phyloP scores from a whole-genome alignment of 2,113 vertebrate genomes.

The Xyrauchen texanus region DNA sequence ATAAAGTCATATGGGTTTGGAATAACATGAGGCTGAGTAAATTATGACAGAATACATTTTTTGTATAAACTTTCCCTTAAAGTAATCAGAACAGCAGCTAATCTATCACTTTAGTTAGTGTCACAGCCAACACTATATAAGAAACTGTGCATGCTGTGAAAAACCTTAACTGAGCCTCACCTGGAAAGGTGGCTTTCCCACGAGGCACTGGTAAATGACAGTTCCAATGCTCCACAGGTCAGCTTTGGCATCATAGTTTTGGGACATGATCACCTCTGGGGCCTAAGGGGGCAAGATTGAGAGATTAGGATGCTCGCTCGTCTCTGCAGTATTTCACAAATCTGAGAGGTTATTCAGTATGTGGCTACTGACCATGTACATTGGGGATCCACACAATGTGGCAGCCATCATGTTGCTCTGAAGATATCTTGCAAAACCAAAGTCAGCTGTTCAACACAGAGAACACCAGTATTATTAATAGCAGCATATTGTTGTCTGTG shows the following conservation, averaged over 20 bases:
- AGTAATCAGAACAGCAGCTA: neutral
- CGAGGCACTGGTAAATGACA: constrained; percentile 95
- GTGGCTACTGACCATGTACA: constrained; percentile 92
- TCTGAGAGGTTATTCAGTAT: neutral
- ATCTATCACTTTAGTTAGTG: neutral
- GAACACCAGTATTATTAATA: constrained; percentile 44
- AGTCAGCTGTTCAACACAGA: constrained; percentile 84
- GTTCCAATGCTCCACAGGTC: constrained; percentile 98
- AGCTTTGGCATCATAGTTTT: constrained; percentile 95
- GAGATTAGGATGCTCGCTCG: neutral
- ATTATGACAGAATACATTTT: too few species aligned
- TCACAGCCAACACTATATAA: neutral
- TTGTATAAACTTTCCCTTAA: too few species aligned
- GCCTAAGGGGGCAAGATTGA: constrained; percentile 74
- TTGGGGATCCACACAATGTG: constrained; percentile 93
- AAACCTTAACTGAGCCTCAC: constrained; percentile 63
- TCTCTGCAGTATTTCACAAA: neutral
- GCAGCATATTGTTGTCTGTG: constrained; percentile 34
- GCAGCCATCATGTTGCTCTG: constrained; percentile 99
- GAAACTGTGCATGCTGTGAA: neutral
- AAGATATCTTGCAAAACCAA: constrained; percentile 96
- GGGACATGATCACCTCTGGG: constrained; percentile 98
- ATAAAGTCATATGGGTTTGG: too few species aligned
- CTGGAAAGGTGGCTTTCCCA: constrained; percentile 98
- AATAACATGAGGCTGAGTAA: too few species aligned